Evolutionary conservation across 2,113 vertebrate genomes (phyloP).

Genomic region (Laticauda colubrina): DNA sequence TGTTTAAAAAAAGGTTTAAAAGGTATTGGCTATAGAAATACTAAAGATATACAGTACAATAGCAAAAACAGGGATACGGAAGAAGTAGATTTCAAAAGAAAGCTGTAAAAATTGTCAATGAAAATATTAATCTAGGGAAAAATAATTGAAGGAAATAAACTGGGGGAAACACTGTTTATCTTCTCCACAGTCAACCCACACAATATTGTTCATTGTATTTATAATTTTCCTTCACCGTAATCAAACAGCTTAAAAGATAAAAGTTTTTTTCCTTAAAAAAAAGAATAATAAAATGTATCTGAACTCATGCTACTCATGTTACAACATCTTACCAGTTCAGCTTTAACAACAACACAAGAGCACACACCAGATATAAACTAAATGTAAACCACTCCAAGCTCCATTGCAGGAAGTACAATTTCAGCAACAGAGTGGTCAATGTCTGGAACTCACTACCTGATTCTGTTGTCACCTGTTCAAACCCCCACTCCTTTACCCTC

Average conservation of each 20-base stretch:
- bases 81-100: slow-evolving; percentile 1
- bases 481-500: too few species aligned
- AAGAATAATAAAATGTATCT: too few species aligned
- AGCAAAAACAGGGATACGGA: not conserved
- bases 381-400: too few species aligned
- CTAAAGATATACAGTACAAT: not conserved
- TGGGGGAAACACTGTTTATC: not conserved
- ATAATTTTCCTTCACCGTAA: not conserved
- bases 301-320: too few species aligned
- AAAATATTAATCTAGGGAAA: not conserved
- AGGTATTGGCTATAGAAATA: not conserved
- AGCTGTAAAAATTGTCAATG: not conserved
- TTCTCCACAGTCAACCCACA: not conserved
- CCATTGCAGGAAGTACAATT: too few species aligned
- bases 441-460: too few species aligned
- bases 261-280: not conserved
- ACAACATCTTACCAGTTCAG: too few species aligned
- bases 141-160: not conserved
- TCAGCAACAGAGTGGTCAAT: too few species aligned
- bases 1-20: rapidly evolving
- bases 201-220: not conserved
- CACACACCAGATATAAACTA: too few species aligned
- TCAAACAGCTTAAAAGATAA: not conserved
- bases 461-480: too few species aligned
- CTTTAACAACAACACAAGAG: too few species aligned